Conservation (phyloP, 2,888 invertebrate species). For the Eulithis prunata region DNA sequence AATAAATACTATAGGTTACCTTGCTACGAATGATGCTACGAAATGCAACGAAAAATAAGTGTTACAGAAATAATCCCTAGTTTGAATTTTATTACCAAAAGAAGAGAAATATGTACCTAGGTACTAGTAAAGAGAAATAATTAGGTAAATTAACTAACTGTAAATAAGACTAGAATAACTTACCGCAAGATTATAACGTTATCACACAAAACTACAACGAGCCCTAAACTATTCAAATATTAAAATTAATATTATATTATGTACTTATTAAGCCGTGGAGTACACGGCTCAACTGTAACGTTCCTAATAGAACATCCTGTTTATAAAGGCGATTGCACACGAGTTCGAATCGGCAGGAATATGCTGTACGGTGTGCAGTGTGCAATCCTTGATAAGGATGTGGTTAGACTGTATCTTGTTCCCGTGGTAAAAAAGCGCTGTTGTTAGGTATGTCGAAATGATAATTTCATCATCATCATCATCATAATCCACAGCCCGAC, state of each 20-base stretch:
- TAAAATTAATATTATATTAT: slow-evolving; percentile 9
- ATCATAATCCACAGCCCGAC: no score
- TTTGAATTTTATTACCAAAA: no score
- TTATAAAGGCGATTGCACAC: slow-evolving; percentile 51
- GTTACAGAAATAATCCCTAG: background rate
- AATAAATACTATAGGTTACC: no score
- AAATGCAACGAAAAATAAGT: slow-evolving; percentile 1
- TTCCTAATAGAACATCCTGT: background rate
- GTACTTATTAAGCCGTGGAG: slow-evolving; percentile 53
- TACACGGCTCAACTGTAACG: slow-evolving; percentile 58
- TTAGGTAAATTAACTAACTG: background rate
- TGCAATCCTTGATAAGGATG: slow-evolving; percentile 39
- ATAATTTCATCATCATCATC: background rate
- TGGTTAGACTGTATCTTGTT: slow-evolving; percentile 13
- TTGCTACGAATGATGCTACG: background rate
- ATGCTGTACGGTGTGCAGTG: slow-evolving; percentile 35
- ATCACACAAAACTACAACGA: slow-evolving; percentile 27
- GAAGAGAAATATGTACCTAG: no score
- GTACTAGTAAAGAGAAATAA: background rate
- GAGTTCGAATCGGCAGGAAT: slow-evolving; percentile 24
- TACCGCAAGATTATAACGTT: slow-evolving; percentile 37
- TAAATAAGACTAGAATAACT: slow-evolving; percentile 31
- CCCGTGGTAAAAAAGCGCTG: slow-evolving; percentile 4
- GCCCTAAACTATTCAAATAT: slow-evolving; percentile 12
- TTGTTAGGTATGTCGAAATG: slow-evolving; percentile 8